phyloP scores from a whole-genome alignment of 2,888 invertebrate genomes.

The Phalera bucephala region DNA sequence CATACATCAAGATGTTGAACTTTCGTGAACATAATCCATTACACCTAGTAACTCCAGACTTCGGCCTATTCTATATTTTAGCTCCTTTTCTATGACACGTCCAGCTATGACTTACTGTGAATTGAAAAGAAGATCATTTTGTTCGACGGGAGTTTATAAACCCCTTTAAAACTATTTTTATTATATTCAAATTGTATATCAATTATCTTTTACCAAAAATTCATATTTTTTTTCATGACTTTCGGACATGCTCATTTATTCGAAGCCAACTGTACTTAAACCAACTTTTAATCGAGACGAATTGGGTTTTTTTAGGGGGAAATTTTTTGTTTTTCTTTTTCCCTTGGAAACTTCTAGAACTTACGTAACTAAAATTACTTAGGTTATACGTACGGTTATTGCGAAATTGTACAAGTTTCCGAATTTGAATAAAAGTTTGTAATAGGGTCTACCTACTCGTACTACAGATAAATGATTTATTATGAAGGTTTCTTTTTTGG shows the following conservation, averaged over 20 bases:
- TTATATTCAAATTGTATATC: too few species aligned
- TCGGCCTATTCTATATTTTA: too few species aligned
- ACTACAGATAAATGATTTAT: constrained; percentile 18
- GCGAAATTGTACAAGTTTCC: constrained; percentile 14
- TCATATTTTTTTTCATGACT: background rate
- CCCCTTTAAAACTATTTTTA: background rate
- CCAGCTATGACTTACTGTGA: too few species aligned
- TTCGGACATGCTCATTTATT: background rate
- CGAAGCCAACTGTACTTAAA: background rate
- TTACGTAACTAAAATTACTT: constrained; percentile 15
- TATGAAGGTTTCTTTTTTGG: background rate
- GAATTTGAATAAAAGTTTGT: constrained; percentile 25
- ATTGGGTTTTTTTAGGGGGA: constrained; percentile 1
- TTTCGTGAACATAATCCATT: too few species aligned
- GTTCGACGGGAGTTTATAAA: too few species aligned
- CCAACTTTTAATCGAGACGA: background rate
- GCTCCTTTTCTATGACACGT: too few species aligned
- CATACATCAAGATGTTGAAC: too few species aligned
- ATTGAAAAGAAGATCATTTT: too few species aligned
- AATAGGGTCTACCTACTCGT: constrained; percentile 14
- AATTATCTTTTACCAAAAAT: too few species aligned
- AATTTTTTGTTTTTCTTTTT: constrained; percentile 5
- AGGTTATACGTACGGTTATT: constrained; percentile 6
- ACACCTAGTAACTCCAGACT: too few species aligned
- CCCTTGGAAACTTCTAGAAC: constrained; percentile 4